phyloP scores from a whole-genome alignment of 2,888 invertebrate species.

The Tanytarsus gracilentus region DNA sequence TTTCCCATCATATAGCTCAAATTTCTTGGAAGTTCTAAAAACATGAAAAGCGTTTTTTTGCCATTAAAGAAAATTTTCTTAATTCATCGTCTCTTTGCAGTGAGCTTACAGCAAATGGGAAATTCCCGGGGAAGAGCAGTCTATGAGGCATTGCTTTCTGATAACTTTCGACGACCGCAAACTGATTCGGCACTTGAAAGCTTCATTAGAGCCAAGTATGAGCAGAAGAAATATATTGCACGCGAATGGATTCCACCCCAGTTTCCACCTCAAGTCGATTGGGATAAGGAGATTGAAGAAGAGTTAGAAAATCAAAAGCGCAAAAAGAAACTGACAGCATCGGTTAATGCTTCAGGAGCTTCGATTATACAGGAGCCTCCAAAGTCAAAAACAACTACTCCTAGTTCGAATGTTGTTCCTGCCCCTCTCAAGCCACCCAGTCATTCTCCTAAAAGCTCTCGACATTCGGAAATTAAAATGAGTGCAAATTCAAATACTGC shows the following conservation, averaged over 20 bases:
- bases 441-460: conserved; percentile 45
- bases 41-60: too few species aligned
- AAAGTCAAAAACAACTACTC: conserved; percentile 26
- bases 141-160: conserved; percentile 93
- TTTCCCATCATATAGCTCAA: too few species aligned
- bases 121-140: conserved; percentile 94
- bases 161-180: conserved; percentile 91
- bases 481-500: conserved; percentile 36
- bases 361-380: conserved; percentile 31
- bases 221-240: conserved; percentile 98
- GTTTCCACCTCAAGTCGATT: conserved; percentile 65
- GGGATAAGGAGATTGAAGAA: conserved; percentile 83
- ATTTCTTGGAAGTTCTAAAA: too few species aligned
- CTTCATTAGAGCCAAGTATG: conserved; percentile 97
- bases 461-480: conserved; percentile 34
- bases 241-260: conserved; percentile 90
- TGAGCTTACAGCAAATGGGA: conserved; percentile 91
- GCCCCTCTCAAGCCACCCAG: conserved; percentile 41
- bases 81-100: too few species aligned
- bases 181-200: conserved; percentile 87
- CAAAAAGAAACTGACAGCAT: conserved; percentile 61
- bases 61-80: too few species aligned
- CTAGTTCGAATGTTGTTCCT: conserved; percentile 34
- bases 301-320: conserved; percentile 73
- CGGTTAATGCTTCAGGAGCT: not conserved